phyloP scores from a whole-genome alignment of 2,797 vertebrate species.

The Falco naumanni region DNA sequence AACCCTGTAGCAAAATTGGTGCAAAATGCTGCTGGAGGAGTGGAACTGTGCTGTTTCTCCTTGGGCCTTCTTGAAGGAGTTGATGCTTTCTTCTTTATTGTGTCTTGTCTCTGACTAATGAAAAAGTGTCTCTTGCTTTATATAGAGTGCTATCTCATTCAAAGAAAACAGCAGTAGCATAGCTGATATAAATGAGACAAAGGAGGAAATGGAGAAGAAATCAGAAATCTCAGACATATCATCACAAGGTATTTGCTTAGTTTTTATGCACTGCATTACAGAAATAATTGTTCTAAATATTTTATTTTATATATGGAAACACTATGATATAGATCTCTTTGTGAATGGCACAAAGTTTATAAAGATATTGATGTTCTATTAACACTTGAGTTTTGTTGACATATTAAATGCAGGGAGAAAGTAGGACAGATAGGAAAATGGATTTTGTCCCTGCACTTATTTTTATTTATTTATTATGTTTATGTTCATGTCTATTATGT shows the following conservation, averaged over 20 bases:
- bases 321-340: background rate
- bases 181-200: background rate
- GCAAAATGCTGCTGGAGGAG: background rate
- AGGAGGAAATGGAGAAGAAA: background rate
- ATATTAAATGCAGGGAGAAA: background rate
- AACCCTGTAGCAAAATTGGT: background rate
- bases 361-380: background rate
- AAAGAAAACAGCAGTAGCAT: background rate
- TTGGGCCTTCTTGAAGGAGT: background rate
- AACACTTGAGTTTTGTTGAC: background rate
- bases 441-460: background rate
- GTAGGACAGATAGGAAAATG: background rate
- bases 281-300: background rate
- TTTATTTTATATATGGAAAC: background rate
- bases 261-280: background rate
- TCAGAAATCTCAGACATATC: background rate
- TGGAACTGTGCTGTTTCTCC: background rate
- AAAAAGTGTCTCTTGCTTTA: background rate
- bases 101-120: background rate
- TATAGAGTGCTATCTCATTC: background rate
- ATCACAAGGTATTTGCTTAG: slow-evolving; percentile 63
- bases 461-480: background rate
- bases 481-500: background rate
- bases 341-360: background rate
- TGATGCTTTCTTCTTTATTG: background rate